Percentiles rank a stretch among this genome's conserved stretches.
Evolutionary conservation across 2,888 invertebrate species (phyloP).

Genomic region (Conchocele bisecta): DNA sequence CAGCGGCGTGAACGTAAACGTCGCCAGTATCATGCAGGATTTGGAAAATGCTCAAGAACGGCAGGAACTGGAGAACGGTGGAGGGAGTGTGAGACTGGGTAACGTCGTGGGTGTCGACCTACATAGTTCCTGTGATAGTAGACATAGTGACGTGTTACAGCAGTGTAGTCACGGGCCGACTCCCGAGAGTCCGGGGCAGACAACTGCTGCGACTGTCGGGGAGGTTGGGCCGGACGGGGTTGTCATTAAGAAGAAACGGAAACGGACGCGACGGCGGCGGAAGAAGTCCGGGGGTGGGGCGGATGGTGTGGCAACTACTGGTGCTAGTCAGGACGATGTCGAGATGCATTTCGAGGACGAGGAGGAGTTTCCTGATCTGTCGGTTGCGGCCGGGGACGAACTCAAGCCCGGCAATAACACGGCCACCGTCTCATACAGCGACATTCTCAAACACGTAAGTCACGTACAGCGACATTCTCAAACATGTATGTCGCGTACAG

Average conservation of each 20-base stretch:
- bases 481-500: no score
- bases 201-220: neutral
- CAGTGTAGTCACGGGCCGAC: constrained; percentile 3
- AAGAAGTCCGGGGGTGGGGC: constrained; percentile 46
- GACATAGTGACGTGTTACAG: neutral
- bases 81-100: neutral
- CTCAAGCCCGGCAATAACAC: constrained; percentile 35
- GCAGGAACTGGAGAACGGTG: neutral
- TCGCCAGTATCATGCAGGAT: constrained; percentile 50
- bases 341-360: constrained; percentile 79
- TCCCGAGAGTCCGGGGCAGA: constrained; percentile 2
- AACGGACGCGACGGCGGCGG: constrained; percentile 40
- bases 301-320: constrained; percentile 21
- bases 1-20: constrained; percentile 41
- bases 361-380: constrained; percentile 78
- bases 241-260: constrained; percentile 54
- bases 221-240: no score
- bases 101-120: neutral
- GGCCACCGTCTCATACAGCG: constrained; percentile 72
- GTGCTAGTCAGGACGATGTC: constrained; percentile 53
- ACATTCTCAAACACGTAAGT: constrained; percentile 71
- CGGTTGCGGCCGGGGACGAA: constrained; percentile 12
- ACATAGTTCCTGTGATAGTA: no score
- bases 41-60: constrained; percentile 45
- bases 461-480: no score